Percentiles rank a stretch among this genome's conserved stretches.
Evolutionary conservation across 1,140 invertebrate species (phyloP).

Genomic region (Scaptomyza montana): DNA sequence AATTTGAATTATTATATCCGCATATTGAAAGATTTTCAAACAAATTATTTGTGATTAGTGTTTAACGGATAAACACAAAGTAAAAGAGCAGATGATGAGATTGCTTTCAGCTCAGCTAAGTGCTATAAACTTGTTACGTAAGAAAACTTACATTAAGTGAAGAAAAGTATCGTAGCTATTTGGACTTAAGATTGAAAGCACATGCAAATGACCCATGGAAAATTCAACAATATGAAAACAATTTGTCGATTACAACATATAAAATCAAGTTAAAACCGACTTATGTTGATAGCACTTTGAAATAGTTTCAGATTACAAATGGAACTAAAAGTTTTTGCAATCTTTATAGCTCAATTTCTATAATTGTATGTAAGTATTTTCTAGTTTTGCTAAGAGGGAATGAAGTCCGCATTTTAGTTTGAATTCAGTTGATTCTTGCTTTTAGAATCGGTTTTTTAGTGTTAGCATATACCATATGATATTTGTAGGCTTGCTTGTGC

Average conservation of each 20-base stretch:
- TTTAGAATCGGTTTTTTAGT: no score
- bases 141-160: no score
- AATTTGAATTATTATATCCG: constrained; percentile 20
- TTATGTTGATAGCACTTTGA: background rate
- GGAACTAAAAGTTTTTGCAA: background rate
- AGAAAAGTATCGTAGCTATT: no score
- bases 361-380: constrained; percentile 1
- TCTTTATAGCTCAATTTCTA: background rate
- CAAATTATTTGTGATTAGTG: constrained; percentile 1
- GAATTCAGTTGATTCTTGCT: no score
- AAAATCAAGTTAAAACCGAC: background rate
- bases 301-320: background rate
- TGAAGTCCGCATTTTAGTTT: no score
- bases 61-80: background rate
- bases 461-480: no score
- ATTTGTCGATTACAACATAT: background rate
- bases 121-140: no score
- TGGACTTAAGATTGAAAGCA: no score
- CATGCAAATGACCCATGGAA: no score
- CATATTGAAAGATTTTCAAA: no score
- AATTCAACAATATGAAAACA: background rate
- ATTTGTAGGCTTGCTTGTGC: background rate
- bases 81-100: background rate
- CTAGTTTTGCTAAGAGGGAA: background rate
- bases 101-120: no score